Conservation (phyloP, 2,113 vertebrate species). For the Scomber scombrus region DNA sequence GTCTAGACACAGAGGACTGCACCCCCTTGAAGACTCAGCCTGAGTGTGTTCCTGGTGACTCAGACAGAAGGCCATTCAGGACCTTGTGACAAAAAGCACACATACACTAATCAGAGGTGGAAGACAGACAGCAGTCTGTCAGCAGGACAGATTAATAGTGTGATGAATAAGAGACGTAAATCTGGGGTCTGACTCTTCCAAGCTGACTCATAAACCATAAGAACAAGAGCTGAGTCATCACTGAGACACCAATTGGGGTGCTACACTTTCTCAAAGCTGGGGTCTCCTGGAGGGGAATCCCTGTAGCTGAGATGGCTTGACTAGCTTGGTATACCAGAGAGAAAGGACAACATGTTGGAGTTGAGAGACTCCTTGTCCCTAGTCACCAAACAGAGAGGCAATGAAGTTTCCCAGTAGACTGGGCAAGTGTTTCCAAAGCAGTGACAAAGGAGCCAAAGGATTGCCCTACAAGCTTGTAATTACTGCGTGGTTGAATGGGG, state of each 20-base stretch:
- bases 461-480: slow-evolving; percentile 83
- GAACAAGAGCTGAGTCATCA: slow-evolving; percentile 51
- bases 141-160: slow-evolving; percentile 44
- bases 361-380: slow-evolving; percentile 44
- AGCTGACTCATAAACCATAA: slow-evolving; percentile 7
- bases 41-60: slow-evolving; percentile 38
- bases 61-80: neutral
- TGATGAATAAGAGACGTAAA: slow-evolving; percentile 48
- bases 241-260: neutral
- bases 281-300: slow-evolving; percentile 10
- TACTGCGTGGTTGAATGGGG: slow-evolving; percentile 74
- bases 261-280: slow-evolving; percentile 11
- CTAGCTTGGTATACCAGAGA: slow-evolving; percentile 24
- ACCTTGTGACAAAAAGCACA: slow-evolving; percentile 25
- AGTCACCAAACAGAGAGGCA: slow-evolving; percentile 55
- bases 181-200: slow-evolving; percentile 27
- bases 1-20: slow-evolving; percentile 41
- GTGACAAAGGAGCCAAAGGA: slow-evolving; percentile 71
- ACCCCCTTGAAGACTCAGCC: neutral
- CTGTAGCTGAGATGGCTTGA: slow-evolving; percentile 36
- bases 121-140: slow-evolving; percentile 51
- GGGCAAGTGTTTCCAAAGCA: slow-evolving; percentile 74
- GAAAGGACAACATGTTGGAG: slow-evolving; percentile 54
- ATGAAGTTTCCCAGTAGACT: slow-evolving; percentile 68
- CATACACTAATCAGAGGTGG: slow-evolving; percentile 17